Conservation (phyloP, 1,140 invertebrate genomes). For the Orius insidiosus region DNA sequence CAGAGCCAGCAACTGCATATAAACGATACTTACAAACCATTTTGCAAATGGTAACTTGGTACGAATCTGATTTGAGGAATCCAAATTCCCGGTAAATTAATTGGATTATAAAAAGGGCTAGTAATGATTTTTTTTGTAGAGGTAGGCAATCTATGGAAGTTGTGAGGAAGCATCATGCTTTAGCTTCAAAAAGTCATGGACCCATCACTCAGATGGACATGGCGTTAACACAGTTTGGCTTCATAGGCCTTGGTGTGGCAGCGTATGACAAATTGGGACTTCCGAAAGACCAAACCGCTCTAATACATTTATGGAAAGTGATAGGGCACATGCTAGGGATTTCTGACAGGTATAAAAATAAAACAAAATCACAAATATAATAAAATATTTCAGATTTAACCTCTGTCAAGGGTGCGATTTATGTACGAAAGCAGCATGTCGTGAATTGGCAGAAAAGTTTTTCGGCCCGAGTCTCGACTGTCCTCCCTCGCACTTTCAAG, state of each 20-base stretch:
- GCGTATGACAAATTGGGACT: slow-evolving; percentile 48
- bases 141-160: slow-evolving; percentile 38
- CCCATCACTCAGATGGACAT: slow-evolving; percentile 52
- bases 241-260: slow-evolving; percentile 58
- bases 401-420: slow-evolving; percentile 29
- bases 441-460: slow-evolving; percentile 25
- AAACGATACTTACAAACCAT: slow-evolving; percentile 56
- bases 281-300: slow-evolving; percentile 35
- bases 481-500: slow-evolving; percentile 30
- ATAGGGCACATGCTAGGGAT: slow-evolving; percentile 66
- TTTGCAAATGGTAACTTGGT: slow-evolving; percentile 55
- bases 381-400: slow-evolving; percentile 32
- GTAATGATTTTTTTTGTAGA: slow-evolving; percentile 21
- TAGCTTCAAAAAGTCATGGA: slow-evolving; percentile 27
- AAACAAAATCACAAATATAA: too few relatives aligned
- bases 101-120: not conserved
- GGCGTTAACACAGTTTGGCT: slow-evolving; percentile 69
- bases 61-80: slow-evolving; percentile 36
- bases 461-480: slow-evolving; percentile 27
- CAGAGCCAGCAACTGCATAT: slow-evolving; percentile 43
- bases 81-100: slow-evolving; percentile 21
- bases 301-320: slow-evolving; percentile 67
- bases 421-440: slow-evolving; percentile 28
- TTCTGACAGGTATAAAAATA: slow-evolving; percentile 44
- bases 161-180: slow-evolving; percentile 42